Evolutionary conservation across 2,888 invertebrate genomes (phyloP).

Genomic region (Tholera decimalis): DNA sequence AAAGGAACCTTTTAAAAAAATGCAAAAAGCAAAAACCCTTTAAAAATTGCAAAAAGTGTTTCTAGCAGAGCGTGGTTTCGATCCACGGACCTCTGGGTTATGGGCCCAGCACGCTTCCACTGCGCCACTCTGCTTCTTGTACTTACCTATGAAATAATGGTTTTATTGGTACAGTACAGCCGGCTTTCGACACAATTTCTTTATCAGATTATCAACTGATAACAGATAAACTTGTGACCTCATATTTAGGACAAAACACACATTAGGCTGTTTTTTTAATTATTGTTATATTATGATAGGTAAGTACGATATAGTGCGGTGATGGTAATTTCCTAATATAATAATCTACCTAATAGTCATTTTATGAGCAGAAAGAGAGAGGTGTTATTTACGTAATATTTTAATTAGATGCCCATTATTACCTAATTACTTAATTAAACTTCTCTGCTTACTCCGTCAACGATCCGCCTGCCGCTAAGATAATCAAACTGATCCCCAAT

Average conservation of each 20-base stretch:
- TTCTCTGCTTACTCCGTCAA: slow-evolving; percentile 26
- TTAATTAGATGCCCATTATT: slow-evolving; percentile 4
- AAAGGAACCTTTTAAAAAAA: slow-evolving; percentile 11
- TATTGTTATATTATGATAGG: too few relatives aligned
- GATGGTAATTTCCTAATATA: neutral
- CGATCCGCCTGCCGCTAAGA: slow-evolving; percentile 13
- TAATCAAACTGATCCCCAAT: slow-evolving; percentile 40
- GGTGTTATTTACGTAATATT: slow-evolving; percentile 10
- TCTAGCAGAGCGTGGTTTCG: slow-evolving; percentile 96
- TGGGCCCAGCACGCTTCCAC: slow-evolving; percentile 96
- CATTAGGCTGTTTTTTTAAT: neutral
- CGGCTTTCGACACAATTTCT: too few relatives aligned
- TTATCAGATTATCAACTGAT: too few relatives aligned
- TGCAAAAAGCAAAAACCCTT: too few relatives aligned
- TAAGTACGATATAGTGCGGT: too few relatives aligned
- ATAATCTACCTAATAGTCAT: neutral
- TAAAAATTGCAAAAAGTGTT: slow-evolving; percentile 69
- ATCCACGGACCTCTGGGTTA: slow-evolving; percentile 98
- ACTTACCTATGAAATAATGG: slow-evolving; percentile 63
- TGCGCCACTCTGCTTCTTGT: slow-evolving; percentile 93
- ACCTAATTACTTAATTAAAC: slow-evolving; percentile 22
- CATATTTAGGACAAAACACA: neutral
- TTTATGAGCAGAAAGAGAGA: neutral
- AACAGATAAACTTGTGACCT: neutral
- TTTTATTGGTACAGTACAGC: neutral